These are phyloP conservation scores for Apomyelois bistriatella DNA, from an alignment of 2,888 invertebrate species.

Conservation along the genomic window DNA sequence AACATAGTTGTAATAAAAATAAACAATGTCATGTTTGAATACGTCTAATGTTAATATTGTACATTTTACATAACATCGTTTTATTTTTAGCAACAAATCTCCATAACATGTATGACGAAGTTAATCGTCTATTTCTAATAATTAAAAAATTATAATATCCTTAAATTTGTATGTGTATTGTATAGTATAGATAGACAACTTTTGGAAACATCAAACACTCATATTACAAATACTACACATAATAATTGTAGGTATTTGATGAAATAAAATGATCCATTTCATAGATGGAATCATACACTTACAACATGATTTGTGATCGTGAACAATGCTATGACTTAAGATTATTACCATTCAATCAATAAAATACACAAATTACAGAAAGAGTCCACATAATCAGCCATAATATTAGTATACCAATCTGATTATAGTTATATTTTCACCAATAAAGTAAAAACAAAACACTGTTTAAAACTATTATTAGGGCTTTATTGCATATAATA, in stretches of 20 bases:
- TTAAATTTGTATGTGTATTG: neutral
- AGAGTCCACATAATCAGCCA: neutral
- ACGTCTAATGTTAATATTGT: conserved; percentile 47
- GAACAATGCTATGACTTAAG: neutral
- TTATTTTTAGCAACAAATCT: conserved; percentile 46
- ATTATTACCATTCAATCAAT: conserved; percentile 3
- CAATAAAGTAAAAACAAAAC: no score
- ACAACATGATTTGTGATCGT: neutral
- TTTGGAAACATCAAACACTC: conserved; percentile 16
- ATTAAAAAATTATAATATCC: conserved; percentile 1
- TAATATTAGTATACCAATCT: neutral
- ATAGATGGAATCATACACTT: no score
- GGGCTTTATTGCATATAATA: neutral
- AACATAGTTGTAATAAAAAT: conserved; percentile 57
- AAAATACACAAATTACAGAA: conserved; percentile 5
- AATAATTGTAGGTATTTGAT: neutral
- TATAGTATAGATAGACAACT: neutral
- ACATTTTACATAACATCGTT: conserved; percentile 17
- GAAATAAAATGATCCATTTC: neutral
- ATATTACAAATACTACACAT: neutral
- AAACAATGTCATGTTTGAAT: conserved; percentile 64
- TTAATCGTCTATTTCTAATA: conserved; percentile 18
- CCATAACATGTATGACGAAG: conserved; percentile 40
- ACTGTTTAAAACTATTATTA: no score
- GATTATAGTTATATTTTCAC: neutral